Evolutionary conservation across 2,797 vertebrate species (phyloP), one percentile per base, ranked within the genome.

Genomic region (Halcyon chelicuti): DNA sequence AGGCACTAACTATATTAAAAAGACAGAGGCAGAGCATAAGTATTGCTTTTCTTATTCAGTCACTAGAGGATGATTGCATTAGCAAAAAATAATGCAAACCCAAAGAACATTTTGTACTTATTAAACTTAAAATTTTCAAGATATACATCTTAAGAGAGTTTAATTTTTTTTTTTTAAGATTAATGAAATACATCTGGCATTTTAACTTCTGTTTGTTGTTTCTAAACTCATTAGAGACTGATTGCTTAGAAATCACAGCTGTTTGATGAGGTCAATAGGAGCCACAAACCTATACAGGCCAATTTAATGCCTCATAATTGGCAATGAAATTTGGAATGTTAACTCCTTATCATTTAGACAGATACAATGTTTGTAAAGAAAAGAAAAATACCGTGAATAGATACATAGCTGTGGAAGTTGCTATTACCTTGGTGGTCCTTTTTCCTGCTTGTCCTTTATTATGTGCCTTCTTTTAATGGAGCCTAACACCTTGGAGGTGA

Each of bases 221-320:
- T 95, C 93, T 92, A 85, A 96, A 92, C 89, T 93, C 87, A 95
- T 97, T 93, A 96, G 66, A 95, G 57, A 86, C 91, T 79, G 80
- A 88, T 87, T 97, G 91, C 95, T 96, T 97, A 61, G 86, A 94
- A 93, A 94, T 96, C 95, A 95, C 95, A 97, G 77, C 75, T 96
- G 96, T 93, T 97, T 96, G 91, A 89, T 98, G 87, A 95, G 93
- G 91, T 97, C 95, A 97, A 61, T 61, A 84, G 95, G 77, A 96
- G 49, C 92, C 89, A 75, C 90, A 96, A 94, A 72, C 61, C 58
- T 83, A 63, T 95, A 95, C 80, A 88, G 85, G 57, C 96, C 95
- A 94, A 92, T 96, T 97, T 94, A 98, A 91, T 7, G 68, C 95
- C 81, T 87, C 66, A 28, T 87, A 94, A 93, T 89, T 93, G 75